A percentile compares a stretch with the other conserved stretches of the same genome.
These are phyloP conservation scores for Cirrhinus molitorella DNA, from an alignment of 2,797 vertebrate species.

Conservation along the genomic window DNA sequence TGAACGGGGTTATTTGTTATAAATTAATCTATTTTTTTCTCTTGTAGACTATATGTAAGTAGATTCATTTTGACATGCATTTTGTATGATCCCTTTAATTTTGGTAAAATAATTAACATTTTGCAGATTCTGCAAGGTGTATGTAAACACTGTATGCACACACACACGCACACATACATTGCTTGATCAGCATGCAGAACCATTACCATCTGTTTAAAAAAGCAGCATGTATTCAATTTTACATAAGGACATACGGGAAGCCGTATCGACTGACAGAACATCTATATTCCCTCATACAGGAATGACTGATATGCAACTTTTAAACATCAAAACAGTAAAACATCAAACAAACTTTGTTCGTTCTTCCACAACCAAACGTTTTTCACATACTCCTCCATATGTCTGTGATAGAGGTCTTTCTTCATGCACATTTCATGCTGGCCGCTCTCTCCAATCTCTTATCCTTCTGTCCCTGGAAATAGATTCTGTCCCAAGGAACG, in stretches of 20 bases:
- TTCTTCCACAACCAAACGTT: conserved; percentile 21
- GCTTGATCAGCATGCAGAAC: not conserved
- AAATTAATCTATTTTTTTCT: no score
- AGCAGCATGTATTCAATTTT: not conserved
- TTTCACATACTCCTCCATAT: not conserved
- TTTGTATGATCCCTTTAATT: no score
- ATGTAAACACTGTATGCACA: no score
- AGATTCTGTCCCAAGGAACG: conserved; percentile 28
- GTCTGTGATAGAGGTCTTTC: conserved; percentile 26
- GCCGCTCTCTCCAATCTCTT: conserved; percentile 22
- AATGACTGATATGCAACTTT: conserved; percentile 3
- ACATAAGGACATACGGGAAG: not conserved
- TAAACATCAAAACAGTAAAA: not conserved
- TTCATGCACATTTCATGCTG: conserved; percentile 23
- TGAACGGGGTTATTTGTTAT: no score
- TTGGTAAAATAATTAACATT: no score
- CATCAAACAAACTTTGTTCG: not conserved
- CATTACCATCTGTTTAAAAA: not conserved
- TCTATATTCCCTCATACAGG: not conserved
- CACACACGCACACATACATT: not conserved
- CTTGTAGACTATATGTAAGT: no score
- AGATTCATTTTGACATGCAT: no score
- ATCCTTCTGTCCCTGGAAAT: conserved; percentile 47
- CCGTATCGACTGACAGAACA: not conserved
- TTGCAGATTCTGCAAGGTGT: no score